Percentiles rank a stretch among this genome's conserved stretches.
Conservation (phyloP, 1,140 invertebrate species). For the Lanistes nyassanus region DNA sequence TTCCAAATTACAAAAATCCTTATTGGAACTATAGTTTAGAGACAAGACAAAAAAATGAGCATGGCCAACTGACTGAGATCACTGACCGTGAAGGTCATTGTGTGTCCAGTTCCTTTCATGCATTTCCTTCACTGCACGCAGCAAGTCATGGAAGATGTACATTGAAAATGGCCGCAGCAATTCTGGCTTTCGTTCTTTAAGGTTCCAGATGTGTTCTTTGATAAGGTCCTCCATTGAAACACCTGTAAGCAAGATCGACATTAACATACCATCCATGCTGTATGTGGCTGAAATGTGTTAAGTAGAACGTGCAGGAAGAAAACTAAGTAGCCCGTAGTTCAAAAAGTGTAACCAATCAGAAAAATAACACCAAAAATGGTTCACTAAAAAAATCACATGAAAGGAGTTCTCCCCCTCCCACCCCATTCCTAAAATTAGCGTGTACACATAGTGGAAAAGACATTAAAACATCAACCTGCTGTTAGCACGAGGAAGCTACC, state of each 20-base stretch:
- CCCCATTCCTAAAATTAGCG: too few species aligned
- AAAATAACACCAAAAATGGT: too few species aligned
- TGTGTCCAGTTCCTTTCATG: conserved; percentile 45
- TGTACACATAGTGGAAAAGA: too few species aligned
- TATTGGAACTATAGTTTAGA: too few species aligned
- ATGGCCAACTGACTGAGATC: neutral
- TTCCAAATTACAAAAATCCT: too few species aligned
- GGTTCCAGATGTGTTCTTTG: conserved; percentile 31
- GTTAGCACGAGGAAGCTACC: too few species aligned
- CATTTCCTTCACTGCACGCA: conserved; percentile 37
- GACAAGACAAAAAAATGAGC: too few species aligned
- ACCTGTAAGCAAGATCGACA: too few species aligned
- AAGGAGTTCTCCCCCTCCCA: too few species aligned
- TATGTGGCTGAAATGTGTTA: neutral
- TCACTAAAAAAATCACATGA: neutral
- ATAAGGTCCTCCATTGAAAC: conserved; percentile 39
- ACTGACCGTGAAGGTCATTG: conserved; percentile 43
- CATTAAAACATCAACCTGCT: too few species aligned
- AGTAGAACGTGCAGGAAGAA: neutral
- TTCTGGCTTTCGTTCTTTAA: conserved; percentile 15
- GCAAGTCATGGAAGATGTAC: conserved; percentile 38
- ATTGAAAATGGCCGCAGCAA: conserved; percentile 41
- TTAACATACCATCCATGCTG: neutral
- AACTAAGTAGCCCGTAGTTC: neutral
- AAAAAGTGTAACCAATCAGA: neutral